Base-by-base conservation (phyloP, 2,888 invertebrate species). In the Polymixis flavicincta region DNA sequence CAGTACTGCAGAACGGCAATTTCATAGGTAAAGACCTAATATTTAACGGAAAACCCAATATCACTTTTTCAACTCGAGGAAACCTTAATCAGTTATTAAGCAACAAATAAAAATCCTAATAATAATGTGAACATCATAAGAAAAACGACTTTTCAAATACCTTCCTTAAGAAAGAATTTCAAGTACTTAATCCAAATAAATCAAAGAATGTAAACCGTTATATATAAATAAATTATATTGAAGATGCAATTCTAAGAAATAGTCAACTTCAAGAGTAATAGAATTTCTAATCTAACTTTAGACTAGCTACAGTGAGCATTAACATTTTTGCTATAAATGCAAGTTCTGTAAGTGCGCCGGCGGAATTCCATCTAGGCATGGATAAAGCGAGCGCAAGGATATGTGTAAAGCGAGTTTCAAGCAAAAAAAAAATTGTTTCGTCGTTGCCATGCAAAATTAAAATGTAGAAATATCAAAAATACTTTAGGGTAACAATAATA, bases 221-320 rank as follows among this genome's bases (percentile, higher is more conserved):
- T 14, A 82, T 55, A 67, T 60, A 77, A 68, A 80, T 60, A 77
- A 68, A 80, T 52, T 5, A 65, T 45, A 25, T 25, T 54, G 54
- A 54, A 69, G 57, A 61, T 42, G 69, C 61, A 63, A 61, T 69
- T n/a, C 57, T 45, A 70, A 74, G 57, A 59, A 78, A 70, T 63
- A 48, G 67, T 71, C 7, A 71, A 66, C 66, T 70, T 70, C n/a
- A 64, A 68, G 32, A 72, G 79, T 65, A 68, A 72, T 61, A 66
- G 65, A 81, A 83, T 78, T 80, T 83, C 65, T 80, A 80, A 78
- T 83, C 69, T 83, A 42, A 83, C 32, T 66, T 73, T 66, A 72
- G 66, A 72, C 60, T 65, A 57, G 32, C 59, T 83, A 32, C 37
- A n/a, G 37, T 61, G 57, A 66, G 61, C 79, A 73, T 83, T 83